Evolutionary conservation across 1,140 invertebrate genomes (phyloP).

Genomic region (Andricus grossulariae): DNA sequence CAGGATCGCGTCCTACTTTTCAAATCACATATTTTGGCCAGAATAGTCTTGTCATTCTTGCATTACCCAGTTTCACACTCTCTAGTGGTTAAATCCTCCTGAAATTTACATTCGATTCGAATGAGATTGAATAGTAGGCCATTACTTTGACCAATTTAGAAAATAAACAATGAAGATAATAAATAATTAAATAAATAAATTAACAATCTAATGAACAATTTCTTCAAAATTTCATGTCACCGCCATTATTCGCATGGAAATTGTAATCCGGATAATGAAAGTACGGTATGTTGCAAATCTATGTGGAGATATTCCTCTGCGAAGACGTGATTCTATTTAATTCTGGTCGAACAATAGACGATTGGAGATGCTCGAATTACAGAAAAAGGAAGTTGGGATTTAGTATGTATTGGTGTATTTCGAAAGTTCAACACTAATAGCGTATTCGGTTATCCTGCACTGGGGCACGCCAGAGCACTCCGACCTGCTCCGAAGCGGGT

Average conservation of each 20-base stretch:
- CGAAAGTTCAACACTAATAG: neutral
- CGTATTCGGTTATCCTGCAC: no score
- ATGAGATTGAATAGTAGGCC: neutral
- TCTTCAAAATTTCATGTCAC: no score
- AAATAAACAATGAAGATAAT: no score
- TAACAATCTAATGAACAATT: no score
- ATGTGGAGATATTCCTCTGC: no score
- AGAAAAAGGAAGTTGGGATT: neutral
- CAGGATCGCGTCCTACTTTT: conserved; percentile 8
- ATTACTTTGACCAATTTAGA: neutral
- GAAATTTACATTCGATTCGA: neutral
- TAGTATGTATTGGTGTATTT: neutral
- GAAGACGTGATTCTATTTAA: neutral
- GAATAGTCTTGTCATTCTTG: neutral
- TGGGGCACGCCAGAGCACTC: no score
- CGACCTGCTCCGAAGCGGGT: no score
- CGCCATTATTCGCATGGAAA: no score
- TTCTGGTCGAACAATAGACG: neutral
- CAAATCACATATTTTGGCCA: neutral
- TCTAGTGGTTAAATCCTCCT: neutral
- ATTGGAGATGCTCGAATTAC: neutral
- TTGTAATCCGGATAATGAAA: no score
- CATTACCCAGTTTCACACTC: conserved; percentile 6
- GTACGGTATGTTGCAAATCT: no score
- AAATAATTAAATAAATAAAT: no score